Conservation (phyloP, 2,797 vertebrate species). For the Lates japonicus region DNA sequence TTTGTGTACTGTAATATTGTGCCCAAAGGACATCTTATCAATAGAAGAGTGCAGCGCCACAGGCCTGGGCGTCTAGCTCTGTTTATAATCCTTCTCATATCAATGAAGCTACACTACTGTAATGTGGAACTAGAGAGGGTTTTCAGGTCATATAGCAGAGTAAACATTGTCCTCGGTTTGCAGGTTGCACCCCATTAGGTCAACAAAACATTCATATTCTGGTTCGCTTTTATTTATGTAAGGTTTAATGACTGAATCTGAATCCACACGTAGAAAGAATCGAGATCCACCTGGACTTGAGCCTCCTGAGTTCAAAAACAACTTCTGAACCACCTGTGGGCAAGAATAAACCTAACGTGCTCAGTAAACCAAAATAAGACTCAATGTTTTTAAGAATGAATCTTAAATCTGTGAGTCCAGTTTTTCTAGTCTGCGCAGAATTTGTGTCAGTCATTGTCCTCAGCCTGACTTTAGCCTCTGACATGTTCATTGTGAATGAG, state of each 20-base stretch:
- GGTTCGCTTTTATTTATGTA: constrained; percentile 8
- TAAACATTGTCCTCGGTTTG: constrained; percentile 34
- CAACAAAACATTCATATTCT: constrained; percentile 46
- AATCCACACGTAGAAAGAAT: neutral
- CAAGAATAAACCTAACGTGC: neutral
- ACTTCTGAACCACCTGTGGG: neutral
- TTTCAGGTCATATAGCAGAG: constrained; percentile 23
- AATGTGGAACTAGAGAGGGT: constrained; percentile 38
- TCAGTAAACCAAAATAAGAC: constrained; percentile 13
- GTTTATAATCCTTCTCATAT: constrained; percentile 34
- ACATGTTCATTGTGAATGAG: constrained; percentile 52
- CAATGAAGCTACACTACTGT: constrained; percentile 16
- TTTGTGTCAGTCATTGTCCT: constrained; percentile 50
- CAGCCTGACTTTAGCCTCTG: constrained; percentile 37
- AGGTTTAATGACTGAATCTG: constrained; percentile 29
- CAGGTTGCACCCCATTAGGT: constrained; percentile 33
- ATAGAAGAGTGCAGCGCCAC: constrained; percentile 25
- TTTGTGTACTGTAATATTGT: constrained; percentile 18
- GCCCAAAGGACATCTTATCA: constrained; percentile 30
- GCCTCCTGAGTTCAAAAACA: neutral
- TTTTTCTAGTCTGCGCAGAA: constrained; percentile 12
- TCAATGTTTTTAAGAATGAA: neutral
- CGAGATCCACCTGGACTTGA: constrained; percentile 2
- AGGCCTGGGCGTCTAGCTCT: constrained; percentile 53
- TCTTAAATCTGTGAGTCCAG: neutral